Evolutionary conservation across 2,113 vertebrate genomes (phyloP), one percentile per base, ranked within the genome.

Genomic region (Anarrhichthys ocellatus): DNA sequence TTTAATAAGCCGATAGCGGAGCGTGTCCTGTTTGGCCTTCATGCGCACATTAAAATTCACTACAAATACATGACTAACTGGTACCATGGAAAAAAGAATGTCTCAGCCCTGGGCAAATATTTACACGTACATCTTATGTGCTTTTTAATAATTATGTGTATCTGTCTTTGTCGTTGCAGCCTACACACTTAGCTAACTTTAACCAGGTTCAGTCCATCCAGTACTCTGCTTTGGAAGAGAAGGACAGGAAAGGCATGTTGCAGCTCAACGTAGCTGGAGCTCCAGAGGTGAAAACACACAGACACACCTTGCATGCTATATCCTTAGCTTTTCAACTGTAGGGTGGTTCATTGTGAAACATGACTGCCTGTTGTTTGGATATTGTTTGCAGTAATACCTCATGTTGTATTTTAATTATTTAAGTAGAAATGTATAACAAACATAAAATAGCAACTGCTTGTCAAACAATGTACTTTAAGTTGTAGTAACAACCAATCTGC

Each of bases 201-300:
- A 97, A 95, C 90, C 97, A 99, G 92, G 97, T 99, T 56, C 97
- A 98, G 81, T 97, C 96, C 46, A 99, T 99, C 80, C 97, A 99
- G 89, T 99, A 97, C 88, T 98, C 97, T 14, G 94, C 94, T 90
- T 95, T 96, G 34, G 98, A 99, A 76, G 98, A 99, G 85, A 97
- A 97, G 84, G 98, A 99, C 90, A 92, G 97, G 80, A 99, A 99
- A 92, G 97, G 98, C 61, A 96, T 96, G 93, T 86, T 99, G 70
- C 97, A 98, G 22, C 95, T 99, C 67, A 97, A 96, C 52, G 96
- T 99, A 69, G 95, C 97, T 2, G 97, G 98, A 11, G 97, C 98
- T 1, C 95, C 97, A 8, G 98, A 99, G 97, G 98, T 95, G 80
- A 85, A 58, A 6, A 70, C 17, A 44, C 52, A 32, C 78, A 56